phyloP scores from a whole-genome alignment of 2,113 vertebrate species.

The Corythornis madagascariensis region DNA sequence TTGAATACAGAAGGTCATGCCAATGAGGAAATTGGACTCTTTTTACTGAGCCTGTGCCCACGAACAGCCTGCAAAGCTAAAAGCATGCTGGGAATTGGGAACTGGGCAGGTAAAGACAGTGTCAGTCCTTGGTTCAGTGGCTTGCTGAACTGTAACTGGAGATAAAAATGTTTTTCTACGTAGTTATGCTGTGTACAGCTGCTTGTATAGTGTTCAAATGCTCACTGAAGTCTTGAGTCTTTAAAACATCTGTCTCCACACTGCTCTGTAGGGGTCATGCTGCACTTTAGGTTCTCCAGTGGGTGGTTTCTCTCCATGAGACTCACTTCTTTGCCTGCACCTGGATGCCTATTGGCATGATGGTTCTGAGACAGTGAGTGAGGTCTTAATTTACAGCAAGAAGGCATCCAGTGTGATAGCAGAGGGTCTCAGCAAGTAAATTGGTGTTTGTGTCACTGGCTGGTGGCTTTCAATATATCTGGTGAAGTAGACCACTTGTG shows the following conservation, averaged over 20 bases:
- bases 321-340: neutral
- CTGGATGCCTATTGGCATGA: neutral
- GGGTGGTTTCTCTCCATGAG: neutral
- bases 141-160: neutral
- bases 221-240: neutral
- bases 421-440: neutral
- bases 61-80: neutral
- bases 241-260: neutral
- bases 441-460: neutral
- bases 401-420: neutral
- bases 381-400: neutral
- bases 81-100: neutral
- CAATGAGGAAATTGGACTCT: neutral
- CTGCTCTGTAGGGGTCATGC: neutral
- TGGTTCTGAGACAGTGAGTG: neutral
- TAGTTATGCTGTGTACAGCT: neutral
- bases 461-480: neutral
- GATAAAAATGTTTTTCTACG: neutral
- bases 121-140: neutral
- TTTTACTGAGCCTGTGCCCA: neutral
- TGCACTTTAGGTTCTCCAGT: neutral
- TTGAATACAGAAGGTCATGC: slow-evolving; percentile 1
- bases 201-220: neutral
- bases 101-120: neutral
- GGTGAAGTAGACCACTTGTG: neutral